A percentile compares a stretch with the other conserved stretches of the same genome.
phyloP scores from a whole-genome alignment of 2,797 vertebrate species.

The Leptatherina wallacei region DNA sequence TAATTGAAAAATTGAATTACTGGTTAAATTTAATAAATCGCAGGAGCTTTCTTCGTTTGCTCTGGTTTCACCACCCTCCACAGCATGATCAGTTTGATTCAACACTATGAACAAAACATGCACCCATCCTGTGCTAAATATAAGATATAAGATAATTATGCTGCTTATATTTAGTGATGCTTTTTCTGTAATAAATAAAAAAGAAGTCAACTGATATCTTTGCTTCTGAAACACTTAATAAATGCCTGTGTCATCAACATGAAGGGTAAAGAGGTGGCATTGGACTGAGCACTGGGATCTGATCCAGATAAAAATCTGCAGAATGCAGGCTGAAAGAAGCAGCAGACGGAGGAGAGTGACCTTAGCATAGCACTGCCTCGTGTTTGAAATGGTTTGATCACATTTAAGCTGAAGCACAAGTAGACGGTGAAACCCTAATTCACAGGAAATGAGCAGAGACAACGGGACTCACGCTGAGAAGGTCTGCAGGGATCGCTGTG shows the following conservation, averaged over 20 bases:
- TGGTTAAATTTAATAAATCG: no score
- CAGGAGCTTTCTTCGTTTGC: no score
- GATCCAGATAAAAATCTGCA: constrained; percentile 22
- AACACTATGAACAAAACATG: not conserved
- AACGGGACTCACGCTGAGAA: constrained; percentile 82
- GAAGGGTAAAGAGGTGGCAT: constrained; percentile 6
- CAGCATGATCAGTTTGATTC: no score
- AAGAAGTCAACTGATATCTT: not conserved
- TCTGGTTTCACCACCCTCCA: no score
- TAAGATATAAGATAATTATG: not conserved
- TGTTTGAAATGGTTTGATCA: not conserved
- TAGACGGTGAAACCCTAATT: not conserved
- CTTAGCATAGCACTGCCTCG: constrained; percentile 3
- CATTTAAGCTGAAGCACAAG: not conserved
- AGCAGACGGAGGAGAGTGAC: constrained; percentile 19
- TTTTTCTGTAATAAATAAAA: not conserved
- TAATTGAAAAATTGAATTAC: no score
- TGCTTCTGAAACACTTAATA: not conserved
- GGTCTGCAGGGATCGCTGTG: constrained; percentile 84
- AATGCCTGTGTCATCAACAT: constrained; percentile 9
- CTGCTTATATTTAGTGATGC: not conserved
- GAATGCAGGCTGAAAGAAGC: constrained; percentile 10
- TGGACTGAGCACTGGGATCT: not conserved
- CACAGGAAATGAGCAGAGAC: not conserved
- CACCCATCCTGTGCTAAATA: not conserved